Percentiles rank a stretch among this genome's conserved stretches.
phyloP scores from a whole-genome alignment of 2,797 vertebrate species.

The Falco concolor region DNA sequence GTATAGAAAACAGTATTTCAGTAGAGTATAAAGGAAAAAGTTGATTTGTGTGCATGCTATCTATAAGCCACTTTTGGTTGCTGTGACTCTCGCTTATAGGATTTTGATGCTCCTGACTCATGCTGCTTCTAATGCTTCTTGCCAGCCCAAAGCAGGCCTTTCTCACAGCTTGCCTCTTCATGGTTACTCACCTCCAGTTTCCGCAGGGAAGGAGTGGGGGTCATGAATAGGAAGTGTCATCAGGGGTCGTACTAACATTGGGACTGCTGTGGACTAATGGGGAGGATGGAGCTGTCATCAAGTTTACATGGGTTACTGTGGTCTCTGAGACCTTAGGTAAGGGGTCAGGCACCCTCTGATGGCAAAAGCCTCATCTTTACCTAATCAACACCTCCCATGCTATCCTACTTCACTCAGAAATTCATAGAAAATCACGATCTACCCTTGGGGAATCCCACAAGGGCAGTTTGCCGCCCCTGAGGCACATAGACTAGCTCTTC shows the following conservation, averaged over 20 bases:
- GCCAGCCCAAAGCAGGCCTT: not conserved
- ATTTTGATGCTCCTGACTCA: not conserved
- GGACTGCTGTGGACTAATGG: not conserved
- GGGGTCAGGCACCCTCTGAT: conserved; percentile 8
- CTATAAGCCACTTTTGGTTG: not conserved
- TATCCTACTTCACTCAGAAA: not conserved
- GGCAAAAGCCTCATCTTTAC: not conserved
- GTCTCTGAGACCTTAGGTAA: accelerated
- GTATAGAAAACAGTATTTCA: not conserved
- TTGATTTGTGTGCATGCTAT: not conserved
- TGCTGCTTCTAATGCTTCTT: not conserved
- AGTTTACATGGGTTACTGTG: not conserved
- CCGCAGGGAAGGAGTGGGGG: not conserved
- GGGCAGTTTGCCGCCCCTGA: not conserved
- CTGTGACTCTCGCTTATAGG: not conserved
- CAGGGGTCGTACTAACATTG: not conserved
- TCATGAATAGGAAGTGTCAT: not conserved
- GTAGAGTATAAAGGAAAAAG: not conserved
- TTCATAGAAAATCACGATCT: not conserved
- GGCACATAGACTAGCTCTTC: not conserved
- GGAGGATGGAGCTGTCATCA: not conserved
- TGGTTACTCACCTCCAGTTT: not conserved
- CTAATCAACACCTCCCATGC: not conserved
- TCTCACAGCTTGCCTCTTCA: not conserved
- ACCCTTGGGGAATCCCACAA: not conserved